Percentiles rank a stretch among this genome's conserved stretches.
These are phyloP conservation scores for Nansenia antarctica DNA, from an alignment of 2,113 vertebrate species.

Conservation along the genomic window DNA sequence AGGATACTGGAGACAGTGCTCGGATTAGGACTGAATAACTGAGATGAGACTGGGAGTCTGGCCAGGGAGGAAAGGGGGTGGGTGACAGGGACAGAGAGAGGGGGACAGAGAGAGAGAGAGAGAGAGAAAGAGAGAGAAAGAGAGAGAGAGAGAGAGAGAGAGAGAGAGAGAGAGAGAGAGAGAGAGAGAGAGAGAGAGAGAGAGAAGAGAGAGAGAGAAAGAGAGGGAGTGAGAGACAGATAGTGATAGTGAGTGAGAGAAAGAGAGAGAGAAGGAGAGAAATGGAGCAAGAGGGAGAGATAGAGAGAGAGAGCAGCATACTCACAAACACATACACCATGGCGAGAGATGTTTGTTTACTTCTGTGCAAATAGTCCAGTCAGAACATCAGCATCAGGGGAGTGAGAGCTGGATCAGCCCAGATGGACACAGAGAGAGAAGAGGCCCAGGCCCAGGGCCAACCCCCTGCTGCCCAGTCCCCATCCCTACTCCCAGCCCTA, in stretches of 20 bases:
- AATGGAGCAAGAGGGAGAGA: not conserved
- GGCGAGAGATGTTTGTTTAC: no score
- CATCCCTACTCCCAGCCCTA: no score
- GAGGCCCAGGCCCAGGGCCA: no score
- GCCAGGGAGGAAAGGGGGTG: conserved; percentile 29
- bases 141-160: conserved; percentile 28
- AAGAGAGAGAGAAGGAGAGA: not conserved
- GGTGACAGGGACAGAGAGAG: conserved; percentile 5
- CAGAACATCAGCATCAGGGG: no score
- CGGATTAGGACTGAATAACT: conserved; percentile 43
- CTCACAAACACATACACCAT: no score
- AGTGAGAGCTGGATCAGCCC: no score
- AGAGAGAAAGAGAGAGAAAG: conserved; percentile 13
- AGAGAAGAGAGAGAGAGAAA: not conserved
- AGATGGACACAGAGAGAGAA: no score
- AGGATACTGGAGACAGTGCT: conserved; percentile 36
- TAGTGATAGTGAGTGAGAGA: not conserved
- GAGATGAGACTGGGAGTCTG: conserved; percentile 42
- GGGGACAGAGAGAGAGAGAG: conserved; percentile 10
- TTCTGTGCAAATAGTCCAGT: no score
- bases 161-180: not conserved
- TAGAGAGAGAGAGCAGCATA: not conserved
- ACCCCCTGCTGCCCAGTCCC: no score
- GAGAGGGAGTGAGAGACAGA: not conserved
- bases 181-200: not conserved